A percentile compares a stretch with the other conserved stretches of the same genome.
Conservation (phyloP, 2,797 vertebrate species). For the Urosaurus nigricauda region DNA sequence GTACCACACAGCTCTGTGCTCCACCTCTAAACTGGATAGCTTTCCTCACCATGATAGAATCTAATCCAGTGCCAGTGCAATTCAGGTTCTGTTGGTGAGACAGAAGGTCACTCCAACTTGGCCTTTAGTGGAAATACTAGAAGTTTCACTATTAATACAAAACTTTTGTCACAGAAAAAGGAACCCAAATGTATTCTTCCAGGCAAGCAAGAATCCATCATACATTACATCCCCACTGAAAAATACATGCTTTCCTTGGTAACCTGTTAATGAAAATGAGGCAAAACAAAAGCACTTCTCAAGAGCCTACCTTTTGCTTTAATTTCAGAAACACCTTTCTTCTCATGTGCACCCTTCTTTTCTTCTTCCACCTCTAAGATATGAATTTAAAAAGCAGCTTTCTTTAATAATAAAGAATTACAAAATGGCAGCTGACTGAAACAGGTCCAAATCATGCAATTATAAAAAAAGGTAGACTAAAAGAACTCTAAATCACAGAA, state of each 20-base stretch:
- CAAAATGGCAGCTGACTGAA: not conserved
- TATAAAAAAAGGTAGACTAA: not conserved
- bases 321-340: slow-evolving; percentile 63
- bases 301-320: slow-evolving; percentile 75
- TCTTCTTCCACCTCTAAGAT: slow-evolving; percentile 72
- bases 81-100: not conserved
- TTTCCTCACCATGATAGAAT: not conserved
- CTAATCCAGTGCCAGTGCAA: not conserved
- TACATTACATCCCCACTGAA: not conserved
- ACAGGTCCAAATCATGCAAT: not conserved
- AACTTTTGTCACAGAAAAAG: not conserved
- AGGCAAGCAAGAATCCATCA: not conserved
- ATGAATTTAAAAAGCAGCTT: slow-evolving; percentile 29
- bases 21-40: not conserved
- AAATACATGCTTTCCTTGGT: not conserved
- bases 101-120: not conserved
- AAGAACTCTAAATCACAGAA: not conserved
- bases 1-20: not conserved
- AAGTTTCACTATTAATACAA: not conserved
- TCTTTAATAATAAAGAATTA: not conserved
- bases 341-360: slow-evolving; percentile 70
- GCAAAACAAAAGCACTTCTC: not conserved
- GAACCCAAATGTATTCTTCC: not conserved
- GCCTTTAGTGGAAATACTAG: not conserved
- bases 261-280: not conserved